Evolutionary conservation across 2,113 vertebrate genomes (phyloP).

Genomic region (Gasterosteus aculeatus): DNA sequence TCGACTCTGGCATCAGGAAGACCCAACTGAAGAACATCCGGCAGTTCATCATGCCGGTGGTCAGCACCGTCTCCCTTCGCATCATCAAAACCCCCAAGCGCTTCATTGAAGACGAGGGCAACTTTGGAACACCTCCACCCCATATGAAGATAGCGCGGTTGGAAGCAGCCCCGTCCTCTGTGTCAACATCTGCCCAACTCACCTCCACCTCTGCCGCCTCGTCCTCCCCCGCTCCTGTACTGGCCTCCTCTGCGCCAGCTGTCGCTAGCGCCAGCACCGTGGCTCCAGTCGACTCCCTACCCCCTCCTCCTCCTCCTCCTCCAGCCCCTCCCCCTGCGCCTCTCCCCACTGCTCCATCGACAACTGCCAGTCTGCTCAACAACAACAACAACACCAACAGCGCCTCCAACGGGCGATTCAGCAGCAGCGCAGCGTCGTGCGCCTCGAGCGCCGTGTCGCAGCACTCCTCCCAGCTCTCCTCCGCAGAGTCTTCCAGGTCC

Average conservation of each 20-base stretch:
- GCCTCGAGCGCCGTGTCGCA: conserved; percentile 95
- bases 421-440: conserved; percentile 89
- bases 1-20: conserved; percentile 87
- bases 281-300: conserved; percentile 61
- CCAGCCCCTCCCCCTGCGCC: conserved; percentile 74
- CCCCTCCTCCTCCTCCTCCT: conserved; percentile 73
- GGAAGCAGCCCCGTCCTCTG: conserved; percentile 80
- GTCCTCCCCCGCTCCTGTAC: conserved; percentile 58
- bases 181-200: conserved; percentile 63
- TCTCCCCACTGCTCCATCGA: conserved; percentile 35
- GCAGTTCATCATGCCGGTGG: conserved; percentile 98
- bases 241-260: conserved; percentile 57
- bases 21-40: conserved; percentile 97
- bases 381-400: conserved; percentile 69
- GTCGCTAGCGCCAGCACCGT: conserved; percentile 48
- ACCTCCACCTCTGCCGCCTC: conserved; percentile 54
- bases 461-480: conserved; percentile 96
- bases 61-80: conserved; percentile 94
- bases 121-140: conserved; percentile 82
- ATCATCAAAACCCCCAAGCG: conserved; percentile 98
- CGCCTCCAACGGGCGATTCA: conserved; percentile 87
- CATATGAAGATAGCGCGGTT: conserved; percentile 92
- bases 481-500: conserved; percentile 95
- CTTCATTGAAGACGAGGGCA: conserved; percentile 97
- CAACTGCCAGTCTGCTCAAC: conserved; percentile 70